Evolutionary conservation across 1,140 invertebrate species (phyloP).

Genomic region (Rhysida immarginata): DNA sequence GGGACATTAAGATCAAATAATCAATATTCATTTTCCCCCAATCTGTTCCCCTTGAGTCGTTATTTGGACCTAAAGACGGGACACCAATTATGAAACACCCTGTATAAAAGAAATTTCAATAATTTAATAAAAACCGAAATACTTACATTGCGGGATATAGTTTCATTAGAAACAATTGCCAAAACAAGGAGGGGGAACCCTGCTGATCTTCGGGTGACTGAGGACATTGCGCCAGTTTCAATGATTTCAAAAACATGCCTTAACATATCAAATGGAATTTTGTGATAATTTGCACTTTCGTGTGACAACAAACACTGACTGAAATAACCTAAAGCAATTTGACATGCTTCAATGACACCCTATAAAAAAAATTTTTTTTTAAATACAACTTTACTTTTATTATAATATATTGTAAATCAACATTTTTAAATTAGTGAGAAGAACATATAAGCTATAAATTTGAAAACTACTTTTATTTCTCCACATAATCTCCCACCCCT

Average conservation of each 20-base stretch:
- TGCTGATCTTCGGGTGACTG: conserved; percentile 54
- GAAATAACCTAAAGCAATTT: conserved; percentile 33
- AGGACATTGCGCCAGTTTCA: conserved; percentile 16
- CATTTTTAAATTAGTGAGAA: too few relatives aligned
- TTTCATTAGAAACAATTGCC: conserved; percentile 48
- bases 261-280: conserved; percentile 20
- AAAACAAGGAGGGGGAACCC: conserved; percentile 59
- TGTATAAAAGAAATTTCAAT: too few relatives aligned
- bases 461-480: too few relatives aligned
- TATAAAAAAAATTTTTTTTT: conserved; percentile 23
- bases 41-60: too few relatives aligned
- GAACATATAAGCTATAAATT: too few relatives aligned
- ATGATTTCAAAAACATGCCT: conserved; percentile 18
- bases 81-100: too few relatives aligned
- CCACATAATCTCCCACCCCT: too few relatives aligned
- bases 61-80: too few relatives aligned
- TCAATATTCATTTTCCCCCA: too few relatives aligned
- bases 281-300: conserved; percentile 12
- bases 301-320: conserved; percentile 21
- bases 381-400: neutral
- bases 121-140: neutral
- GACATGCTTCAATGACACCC: conserved; percentile 51
- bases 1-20: too few relatives aligned
- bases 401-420: neutral
- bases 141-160: conserved; percentile 30